Evolutionary conservation across 1,140 invertebrate genomes (phyloP), one percentile per base, ranked within the genome.

Genomic region (Heliothis subflexa): DNA sequence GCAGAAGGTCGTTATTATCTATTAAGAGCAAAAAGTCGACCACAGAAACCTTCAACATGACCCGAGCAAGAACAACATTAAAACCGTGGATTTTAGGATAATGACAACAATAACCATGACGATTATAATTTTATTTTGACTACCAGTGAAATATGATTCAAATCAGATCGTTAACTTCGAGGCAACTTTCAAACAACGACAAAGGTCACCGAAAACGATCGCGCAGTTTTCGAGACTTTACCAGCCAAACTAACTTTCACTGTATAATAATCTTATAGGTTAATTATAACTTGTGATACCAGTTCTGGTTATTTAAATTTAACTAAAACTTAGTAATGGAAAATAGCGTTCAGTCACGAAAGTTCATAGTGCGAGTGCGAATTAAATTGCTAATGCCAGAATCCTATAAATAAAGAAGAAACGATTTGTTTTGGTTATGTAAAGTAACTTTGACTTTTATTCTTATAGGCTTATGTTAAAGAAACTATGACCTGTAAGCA

Each of bases 201-300:
- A 28, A 66, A 25, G 52, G 16, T 18, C 40, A 73, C 49, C 40
- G 11, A 45, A 18, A 40, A 25, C 55, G 16, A 49, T 25, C 40
- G 40, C 16, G 18, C 55, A 59, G 40, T 49, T 61, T 73, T 25
- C 71, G 40, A 73, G 28, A 55, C 16, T 16, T 47, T 10, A 47
- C 9, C 66, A 73, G 3, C 49, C 21, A 73, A 73, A 61, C 40
- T 21, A 47, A 61, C 71, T 73, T 73, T 73, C 71, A 57, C 71
- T 61, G 49, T 61, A 13, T 59, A 25, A 59, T 49, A 59, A 47
- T 33, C 33, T 61, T 55, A 16, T 71, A 11, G 49, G 25, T 55
- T 71, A 71, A 73, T 61, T 21, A 73, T 25, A 40, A 59, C 71
- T 33, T 11, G 55, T 59, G 40, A 9, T 25, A 18, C n/a, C 11